These are phyloP conservation scores for Notamacropus eugenii DNA, from an alignment of 2,797 vertebrate species.

Conservation along the genomic window DNA sequence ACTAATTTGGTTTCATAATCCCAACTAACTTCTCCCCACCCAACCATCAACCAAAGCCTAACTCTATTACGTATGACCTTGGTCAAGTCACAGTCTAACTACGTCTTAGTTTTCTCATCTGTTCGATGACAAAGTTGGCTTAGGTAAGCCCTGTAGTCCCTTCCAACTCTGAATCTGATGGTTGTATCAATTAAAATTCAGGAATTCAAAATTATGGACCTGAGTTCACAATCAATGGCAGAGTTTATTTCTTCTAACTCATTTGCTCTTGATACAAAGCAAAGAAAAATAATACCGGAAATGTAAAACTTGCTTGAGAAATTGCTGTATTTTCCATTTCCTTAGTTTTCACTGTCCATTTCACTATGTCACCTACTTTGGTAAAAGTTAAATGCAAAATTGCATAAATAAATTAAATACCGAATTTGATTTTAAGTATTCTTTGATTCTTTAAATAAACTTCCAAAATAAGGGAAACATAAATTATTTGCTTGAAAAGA, in stretches of 20 bases:
- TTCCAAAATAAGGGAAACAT: background rate
- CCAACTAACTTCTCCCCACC: background rate
- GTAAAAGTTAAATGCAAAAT: background rate
- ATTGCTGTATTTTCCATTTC: background rate
- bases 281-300: background rate
- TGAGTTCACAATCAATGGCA: background rate
- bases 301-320: background rate
- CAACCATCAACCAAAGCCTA: background rate
- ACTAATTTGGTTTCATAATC: background rate
- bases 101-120: background rate
- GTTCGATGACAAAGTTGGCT: background rate
- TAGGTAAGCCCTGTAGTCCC: background rate
- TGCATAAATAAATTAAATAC: background rate
- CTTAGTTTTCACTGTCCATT: background rate
- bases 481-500: background rate
- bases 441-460: background rate
- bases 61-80: background rate
- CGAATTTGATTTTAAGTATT: background rate
- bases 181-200: background rate
- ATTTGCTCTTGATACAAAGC: background rate
- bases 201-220: background rate
- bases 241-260: background rate
- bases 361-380: background rate
- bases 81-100: background rate
- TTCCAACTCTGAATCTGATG: background rate